Base-by-base conservation (phyloP, 2,888 invertebrate genomes). In the Chrysina gloriosa region DNA sequence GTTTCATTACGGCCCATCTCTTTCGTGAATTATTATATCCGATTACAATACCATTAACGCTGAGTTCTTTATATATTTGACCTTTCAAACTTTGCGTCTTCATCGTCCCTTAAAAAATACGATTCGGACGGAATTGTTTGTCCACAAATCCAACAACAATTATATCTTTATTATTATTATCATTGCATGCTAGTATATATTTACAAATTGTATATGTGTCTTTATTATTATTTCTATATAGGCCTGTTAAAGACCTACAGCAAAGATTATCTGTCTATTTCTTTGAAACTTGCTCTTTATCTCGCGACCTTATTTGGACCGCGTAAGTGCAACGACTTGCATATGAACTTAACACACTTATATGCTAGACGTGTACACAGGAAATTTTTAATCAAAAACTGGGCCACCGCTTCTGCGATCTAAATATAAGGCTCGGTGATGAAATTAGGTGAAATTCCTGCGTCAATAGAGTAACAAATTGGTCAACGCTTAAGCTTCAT, bases 331-430 rank as follows among this genome's bases (percentile, higher is more conserved):
- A 50, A 50, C 25, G 23, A 50, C 48, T 11, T 50, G 25, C 25
- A 50, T 50, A 50, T 50, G 48, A 50, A 50, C 48, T 50, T 50
- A 50, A 50, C 48, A 50, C 25, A 50, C 48, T 25, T 50, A 9
- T 25, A 23, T 50, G 48, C n/a, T n/a, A n/a, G n/a, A n/a, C n/a
- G n/a, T 52, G 31, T 19, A 52, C 16, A 52, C 31, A 31, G 19
- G 31, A 52, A 31, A 52, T 52, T 52, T 52, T 52, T 52, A 52
- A 29, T 52, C 19, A 31, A 31, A 52, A 52, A 52, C 31, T 52
- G 19, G 52, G 52, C 52, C 52, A 52, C 52, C 52, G 52, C 52
- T 52, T 52, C 19, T 31, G 14, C 19, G 19, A 31, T 52, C 52
- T 52, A 52, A 52, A 52, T 52, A 52, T 52, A 52, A 29, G 19